Evolutionary conservation across 2,888 invertebrate species (phyloP), one percentile per base, ranked within the genome.

Genomic region (Apamea sordens): DNA sequence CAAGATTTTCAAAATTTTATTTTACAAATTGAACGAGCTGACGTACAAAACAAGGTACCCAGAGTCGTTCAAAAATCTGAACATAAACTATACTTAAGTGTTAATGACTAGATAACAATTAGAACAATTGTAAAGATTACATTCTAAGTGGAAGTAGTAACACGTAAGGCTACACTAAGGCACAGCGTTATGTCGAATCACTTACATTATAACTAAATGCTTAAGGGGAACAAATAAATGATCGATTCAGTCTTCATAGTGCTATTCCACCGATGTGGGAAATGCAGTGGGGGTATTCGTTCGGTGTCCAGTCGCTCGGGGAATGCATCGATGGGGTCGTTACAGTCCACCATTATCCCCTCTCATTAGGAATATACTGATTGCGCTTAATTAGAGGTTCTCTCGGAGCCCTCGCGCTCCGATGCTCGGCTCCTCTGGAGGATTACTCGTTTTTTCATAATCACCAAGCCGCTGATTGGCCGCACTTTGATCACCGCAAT

Each of bases 281-380:
- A 95, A 96, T 95, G 94, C 94, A 92, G 92, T 93, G 92, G 91
- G 93, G 89, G 91, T 93, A 93, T 95, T 95, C 94, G 93, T 93
- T 94, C 92, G 93, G 90, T 92, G 92, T 92, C 93, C 93, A 93
- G 93, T 94, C 93, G 90, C 90, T 92, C 93, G 90, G 91, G 94
- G 96, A 96, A 96, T 96, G 96, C 95, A 93, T 96, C 95, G 96
- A 95, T 95, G 95, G 93, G 95, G 91, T 95, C 95, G 95, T 95
- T 95, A 95, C 94, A 95, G 95, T 94, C 96, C 94, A 95, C 95
- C 94, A 96, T 96, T 96, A 97, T 95, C 95, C 94, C 94, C 96
- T 94, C 95, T 96, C 97, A 96, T 97, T 97, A 97, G 96, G 96
- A 96, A 96, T 97, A 97, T 95, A 96, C 96, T 97, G 97, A 97